These are phyloP conservation scores for Loripinus fragilis DNA, from an alignment of 2,888 invertebrate genomes.

Conservation along the genomic window DNA sequence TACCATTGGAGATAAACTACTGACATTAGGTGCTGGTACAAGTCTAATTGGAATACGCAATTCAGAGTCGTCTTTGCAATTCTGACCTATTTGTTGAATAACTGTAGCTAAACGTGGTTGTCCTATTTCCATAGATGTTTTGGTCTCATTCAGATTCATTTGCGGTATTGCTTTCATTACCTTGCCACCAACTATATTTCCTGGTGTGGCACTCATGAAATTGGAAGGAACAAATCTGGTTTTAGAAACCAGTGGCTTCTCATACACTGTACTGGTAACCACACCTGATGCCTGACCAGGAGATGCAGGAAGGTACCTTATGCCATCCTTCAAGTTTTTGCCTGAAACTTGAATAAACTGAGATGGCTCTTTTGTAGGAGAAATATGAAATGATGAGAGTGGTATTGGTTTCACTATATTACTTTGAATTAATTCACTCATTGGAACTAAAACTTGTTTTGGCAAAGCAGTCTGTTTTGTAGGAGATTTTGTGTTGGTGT, in stretches of 20 bases:
- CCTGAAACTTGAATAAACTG: conserved; percentile 10
- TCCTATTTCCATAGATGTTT: conserved; percentile 3
- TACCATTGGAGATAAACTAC: too few relatives aligned
- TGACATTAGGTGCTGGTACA: neutral
- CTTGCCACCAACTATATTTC: neutral
- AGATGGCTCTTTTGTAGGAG: neutral
- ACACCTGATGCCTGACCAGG: neutral
- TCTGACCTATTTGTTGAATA: neutral
- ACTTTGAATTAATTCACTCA: conserved; percentile 7
- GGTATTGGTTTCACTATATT: neutral
- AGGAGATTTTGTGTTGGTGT: neutral
- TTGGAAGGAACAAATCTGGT: neutral
- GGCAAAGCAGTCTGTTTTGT: neutral
- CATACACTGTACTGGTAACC: neutral
- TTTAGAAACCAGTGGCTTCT: neutral
- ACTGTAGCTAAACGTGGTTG: neutral
- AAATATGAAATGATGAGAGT: neutral
- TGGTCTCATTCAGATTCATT: neutral
- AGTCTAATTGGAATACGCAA: neutral
- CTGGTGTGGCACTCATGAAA: neutral
- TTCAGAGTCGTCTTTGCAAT: neutral
- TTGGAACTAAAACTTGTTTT: neutral
- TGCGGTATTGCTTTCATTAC: neutral
- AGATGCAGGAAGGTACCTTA: neutral
- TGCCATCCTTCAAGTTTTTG: neutral